phyloP scores from a whole-genome alignment of 2,113 vertebrate genomes.

The Cephalophus harveyi region DNA sequence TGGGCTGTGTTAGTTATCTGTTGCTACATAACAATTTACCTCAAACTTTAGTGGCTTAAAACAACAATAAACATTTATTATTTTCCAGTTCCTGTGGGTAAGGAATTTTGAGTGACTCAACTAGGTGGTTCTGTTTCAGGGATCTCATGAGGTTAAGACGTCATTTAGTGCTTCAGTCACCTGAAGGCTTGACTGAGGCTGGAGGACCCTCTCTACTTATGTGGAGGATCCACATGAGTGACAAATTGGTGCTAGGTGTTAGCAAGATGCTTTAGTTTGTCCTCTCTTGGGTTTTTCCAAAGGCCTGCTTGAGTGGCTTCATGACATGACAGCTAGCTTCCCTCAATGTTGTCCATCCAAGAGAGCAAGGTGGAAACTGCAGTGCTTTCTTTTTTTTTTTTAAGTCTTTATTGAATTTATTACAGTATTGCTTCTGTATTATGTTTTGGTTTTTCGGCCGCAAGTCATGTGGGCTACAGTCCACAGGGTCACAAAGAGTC shows the following conservation, averaged over 20 bases:
- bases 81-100: neutral
- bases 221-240: neutral
- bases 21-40: neutral
- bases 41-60: neutral
- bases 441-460: neutral
- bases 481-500: neutral
- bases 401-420: neutral
- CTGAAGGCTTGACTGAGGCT: neutral
- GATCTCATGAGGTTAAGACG: neutral
- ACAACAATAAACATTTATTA: neutral
- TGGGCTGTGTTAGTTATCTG: neutral
- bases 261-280: neutral
- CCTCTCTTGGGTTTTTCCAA: neutral
- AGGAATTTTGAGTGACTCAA: neutral
- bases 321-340: neutral
- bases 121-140: neutral
- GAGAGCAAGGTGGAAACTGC: neutral
- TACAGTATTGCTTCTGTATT: neutral
- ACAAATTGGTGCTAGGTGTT: neutral
- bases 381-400: neutral
- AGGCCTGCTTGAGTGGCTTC: neutral
- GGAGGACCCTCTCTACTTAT: neutral
- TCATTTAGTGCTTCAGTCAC: neutral
- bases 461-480: neutral
- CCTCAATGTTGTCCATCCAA: neutral